Evolutionary conservation across 2,888 invertebrate genomes (phyloP).

Genomic region (Rutpela maculata): DNA sequence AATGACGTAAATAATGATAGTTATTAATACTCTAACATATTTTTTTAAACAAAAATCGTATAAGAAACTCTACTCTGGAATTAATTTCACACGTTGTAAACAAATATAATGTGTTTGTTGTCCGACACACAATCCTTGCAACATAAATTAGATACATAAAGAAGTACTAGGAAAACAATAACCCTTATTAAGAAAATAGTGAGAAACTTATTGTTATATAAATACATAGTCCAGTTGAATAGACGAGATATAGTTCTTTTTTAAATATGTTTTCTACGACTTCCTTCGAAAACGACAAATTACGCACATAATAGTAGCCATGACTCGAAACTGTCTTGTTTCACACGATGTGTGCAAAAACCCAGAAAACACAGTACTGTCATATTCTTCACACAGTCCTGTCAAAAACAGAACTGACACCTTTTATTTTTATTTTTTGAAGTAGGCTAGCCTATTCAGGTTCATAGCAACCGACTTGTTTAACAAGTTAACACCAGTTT

Average conservation of each 20-base stretch:
- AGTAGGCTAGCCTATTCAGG: too few relatives aligned
- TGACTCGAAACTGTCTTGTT: too few relatives aligned
- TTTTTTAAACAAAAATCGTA: slow-evolving; percentile 2
- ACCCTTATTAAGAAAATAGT: slow-evolving; percentile 1
- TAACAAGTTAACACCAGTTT: too few relatives aligned
- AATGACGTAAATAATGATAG: neutral
- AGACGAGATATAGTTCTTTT: neutral
- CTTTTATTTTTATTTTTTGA: too few relatives aligned
- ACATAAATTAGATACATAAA: neutral
- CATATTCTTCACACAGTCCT: too few relatives aligned
- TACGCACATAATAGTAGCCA: too few relatives aligned
- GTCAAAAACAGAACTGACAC: too few relatives aligned
- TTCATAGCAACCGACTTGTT: too few relatives aligned
- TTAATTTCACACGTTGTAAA: slow-evolving; percentile 1
- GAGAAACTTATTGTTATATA: neutral
- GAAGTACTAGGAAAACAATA: slow-evolving; percentile 7
- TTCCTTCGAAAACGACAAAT: too few relatives aligned
- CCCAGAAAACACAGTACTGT: too few relatives aligned
- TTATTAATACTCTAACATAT: neutral
- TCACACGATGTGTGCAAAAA: too few relatives aligned
- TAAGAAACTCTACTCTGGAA: neutral
- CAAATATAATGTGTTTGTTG: slow-evolving; percentile 1
- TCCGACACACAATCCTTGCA: neutral
- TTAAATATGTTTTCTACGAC: too few relatives aligned
- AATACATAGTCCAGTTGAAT: neutral